Evolutionary conservation across 2,888 invertebrate species (phyloP), one percentile per base, ranked within the genome.

Genomic region (Nipponacmea schrenckii): DNA sequence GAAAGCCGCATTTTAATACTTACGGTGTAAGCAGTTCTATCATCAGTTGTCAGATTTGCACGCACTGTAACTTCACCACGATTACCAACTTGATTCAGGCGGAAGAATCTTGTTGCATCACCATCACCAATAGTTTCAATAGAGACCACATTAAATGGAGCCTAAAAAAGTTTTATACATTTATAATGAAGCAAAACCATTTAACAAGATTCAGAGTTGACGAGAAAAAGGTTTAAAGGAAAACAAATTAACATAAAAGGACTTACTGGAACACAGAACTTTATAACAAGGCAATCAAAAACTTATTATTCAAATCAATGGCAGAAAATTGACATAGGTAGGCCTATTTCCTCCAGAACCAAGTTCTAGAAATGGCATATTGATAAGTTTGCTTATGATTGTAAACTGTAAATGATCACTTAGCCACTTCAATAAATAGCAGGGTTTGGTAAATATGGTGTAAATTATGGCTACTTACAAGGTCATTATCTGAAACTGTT

Each of bases 81-180:
- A 15, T 24, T 17, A 20, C 24, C 66, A 15, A 66, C 66, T 39
- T 39, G 39, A 39, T 39, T 7, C 39, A 39, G 1, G n/a, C 46
- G 24, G 44, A 66, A 66, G 20, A n/a, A 66, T n/a, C 8, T 24
- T 44, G 66, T 66, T 15, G 66, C 66, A n/a, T 66, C 17, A n/a
- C 46, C 46, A 46, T 66, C 66, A 44, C 66, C 66, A 66, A 66
- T 31, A n/a, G 46, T n/a, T 14, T 44, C 46, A 44, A 44, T 44
- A 17, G 66, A 39, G 17, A 66, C 24, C 15, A 45, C 24, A 66
- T 46, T 46, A 66, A 45, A 66, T n/a, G 66, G 66, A 0, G 39
- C 46, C 66, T 66, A 44, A n/a, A 20, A 64, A 64, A 12, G 8
- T 12, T 5, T n/a, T 24, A 20, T 10, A 62, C 10, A 3, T 56